Evolutionary conservation across 2,888 invertebrate species (phyloP).

Genomic region (Drosophila merina): DNA sequence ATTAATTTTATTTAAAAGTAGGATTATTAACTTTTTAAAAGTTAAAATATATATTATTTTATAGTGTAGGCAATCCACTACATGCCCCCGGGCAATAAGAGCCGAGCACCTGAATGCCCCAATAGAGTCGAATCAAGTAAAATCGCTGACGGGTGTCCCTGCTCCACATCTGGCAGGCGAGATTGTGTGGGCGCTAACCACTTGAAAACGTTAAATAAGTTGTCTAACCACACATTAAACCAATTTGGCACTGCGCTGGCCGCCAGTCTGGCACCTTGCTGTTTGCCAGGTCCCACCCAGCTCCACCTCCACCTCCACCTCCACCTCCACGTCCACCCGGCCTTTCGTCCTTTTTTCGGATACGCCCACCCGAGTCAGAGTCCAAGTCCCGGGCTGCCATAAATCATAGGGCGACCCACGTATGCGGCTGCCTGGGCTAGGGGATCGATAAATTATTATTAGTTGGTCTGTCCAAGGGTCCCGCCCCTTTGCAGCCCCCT

Average conservation of each 20-base stretch:
- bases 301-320: not conserved
- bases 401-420: conserved; percentile 76
- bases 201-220: conserved; percentile 80
- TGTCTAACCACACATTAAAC: conserved; percentile 79
- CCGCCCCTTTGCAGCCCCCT: not conserved
- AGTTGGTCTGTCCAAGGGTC: conserved; percentile 66
- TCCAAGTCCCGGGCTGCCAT: conserved; percentile 61
- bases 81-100: conserved; percentile 45
- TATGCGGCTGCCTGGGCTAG: conserved; percentile 74
- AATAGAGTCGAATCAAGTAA: conserved; percentile 3
- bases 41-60: conserved; percentile 9
- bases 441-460: conserved; percentile 82
- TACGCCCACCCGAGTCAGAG: conserved; percentile 30
- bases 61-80: conserved; percentile 20
- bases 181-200: conserved; percentile 58
- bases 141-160: conserved; percentile 55
- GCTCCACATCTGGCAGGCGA: conserved; percentile 42
- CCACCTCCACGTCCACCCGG: conserved; percentile 1
- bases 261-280: conserved; percentile 60
- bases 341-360: conserved; percentile 14
- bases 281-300: conserved; percentile 1
- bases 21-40: too few relatives aligned
- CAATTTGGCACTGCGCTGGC: conserved; percentile 70
- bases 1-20: too few relatives aligned
- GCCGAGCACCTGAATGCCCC: conserved; percentile 35